Evolutionary conservation across 1,140 invertebrate species (phyloP), one percentile per base, ranked within the genome.

Genomic region (Procambarus virginalis): DNA sequence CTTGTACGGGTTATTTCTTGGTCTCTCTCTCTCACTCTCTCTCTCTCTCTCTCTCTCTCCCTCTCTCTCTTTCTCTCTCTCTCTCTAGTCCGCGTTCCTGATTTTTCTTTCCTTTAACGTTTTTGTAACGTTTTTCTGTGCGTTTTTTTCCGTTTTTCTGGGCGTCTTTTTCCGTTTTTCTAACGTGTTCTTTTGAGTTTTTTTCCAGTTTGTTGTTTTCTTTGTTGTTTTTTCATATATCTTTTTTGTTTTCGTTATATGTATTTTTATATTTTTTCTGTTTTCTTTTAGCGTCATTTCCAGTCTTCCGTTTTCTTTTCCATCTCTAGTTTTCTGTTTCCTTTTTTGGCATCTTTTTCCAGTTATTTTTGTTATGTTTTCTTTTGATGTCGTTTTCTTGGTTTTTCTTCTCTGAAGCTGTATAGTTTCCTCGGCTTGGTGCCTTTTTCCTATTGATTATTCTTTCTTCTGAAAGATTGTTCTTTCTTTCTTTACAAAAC

Each of bases 31-130:
- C 55, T 55, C 34, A 2, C 34, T 60, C 14, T 17, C 0, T 60
- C 55, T 82, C 51, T 60, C 55, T 45, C 2, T 60, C 55, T 58
- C n/a, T 22, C 12, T 80, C 2, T 48, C 10, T 51, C 49, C 5
- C 49, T 80, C 78, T 51, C 2, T 80, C n/a, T 17, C 48, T 80
- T 48, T 51, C 78, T 49, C 48, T 51, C 48, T 49, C 78, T 80
- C 48, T 49, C 78, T 80, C 12, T 14, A 55, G 17, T 80, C 14
- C 78, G 8, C 34, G 14, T 49, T 49, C 2, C 46, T 17, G n/a
- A 17, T 10, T 17, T 51, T 0, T 80, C 51, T 51, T 49, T 20
- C 51, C 3, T 55, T 2, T 49, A 2, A 12, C 14, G 9, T n/a
- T 80, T 45, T n/a, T 12, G 10, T 22, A 22, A 4, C 45, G 20